Percentiles rank a stretch among this genome's conserved stretches.
Conservation (phyloP, 2,113 vertebrate species). For the Aythya baeri region DNA sequence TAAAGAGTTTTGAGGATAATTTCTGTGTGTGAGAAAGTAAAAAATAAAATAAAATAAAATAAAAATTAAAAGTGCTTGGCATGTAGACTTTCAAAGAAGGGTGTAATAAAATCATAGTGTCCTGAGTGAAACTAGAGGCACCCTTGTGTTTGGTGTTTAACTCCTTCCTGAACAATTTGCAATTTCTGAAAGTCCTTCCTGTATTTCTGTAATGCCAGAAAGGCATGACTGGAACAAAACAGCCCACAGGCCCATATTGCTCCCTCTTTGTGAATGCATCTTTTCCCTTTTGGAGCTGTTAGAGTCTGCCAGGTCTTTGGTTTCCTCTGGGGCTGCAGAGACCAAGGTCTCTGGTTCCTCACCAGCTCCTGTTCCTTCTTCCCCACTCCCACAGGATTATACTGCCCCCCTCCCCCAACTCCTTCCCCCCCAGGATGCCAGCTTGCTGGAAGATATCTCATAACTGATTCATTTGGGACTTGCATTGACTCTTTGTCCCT, state of each 20-base stretch:
- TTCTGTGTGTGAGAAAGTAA: conserved; percentile 56
- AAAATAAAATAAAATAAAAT: not conserved
- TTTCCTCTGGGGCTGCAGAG: fast-evolving
- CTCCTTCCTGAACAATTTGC: not conserved
- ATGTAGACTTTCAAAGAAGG: conserved; percentile 37
- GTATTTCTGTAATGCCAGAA: not conserved
- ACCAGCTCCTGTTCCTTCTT: not conserved
- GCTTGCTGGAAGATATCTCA: not conserved
- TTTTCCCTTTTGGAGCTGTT: not conserved
- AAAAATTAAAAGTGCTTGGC: not conserved
- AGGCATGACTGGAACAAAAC: not conserved
- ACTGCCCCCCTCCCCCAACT: too few relatives aligned
- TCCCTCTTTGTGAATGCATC: not conserved
- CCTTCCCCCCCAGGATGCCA: not conserved
- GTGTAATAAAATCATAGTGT: not conserved
- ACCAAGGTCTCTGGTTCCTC: not conserved
- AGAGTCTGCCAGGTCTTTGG: not conserved
- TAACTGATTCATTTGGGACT: not conserved
- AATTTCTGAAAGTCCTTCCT: not conserved
- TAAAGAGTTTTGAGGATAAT: conserved; percentile 63
- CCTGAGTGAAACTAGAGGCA: conserved; percentile 23
- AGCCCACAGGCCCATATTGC: not conserved
- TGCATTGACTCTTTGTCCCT: not conserved
- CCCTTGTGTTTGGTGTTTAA: not conserved
- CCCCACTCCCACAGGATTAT: not conserved